phyloP scores from a whole-genome alignment of 2,888 invertebrate species.

The Rhingia rostrata region DNA sequence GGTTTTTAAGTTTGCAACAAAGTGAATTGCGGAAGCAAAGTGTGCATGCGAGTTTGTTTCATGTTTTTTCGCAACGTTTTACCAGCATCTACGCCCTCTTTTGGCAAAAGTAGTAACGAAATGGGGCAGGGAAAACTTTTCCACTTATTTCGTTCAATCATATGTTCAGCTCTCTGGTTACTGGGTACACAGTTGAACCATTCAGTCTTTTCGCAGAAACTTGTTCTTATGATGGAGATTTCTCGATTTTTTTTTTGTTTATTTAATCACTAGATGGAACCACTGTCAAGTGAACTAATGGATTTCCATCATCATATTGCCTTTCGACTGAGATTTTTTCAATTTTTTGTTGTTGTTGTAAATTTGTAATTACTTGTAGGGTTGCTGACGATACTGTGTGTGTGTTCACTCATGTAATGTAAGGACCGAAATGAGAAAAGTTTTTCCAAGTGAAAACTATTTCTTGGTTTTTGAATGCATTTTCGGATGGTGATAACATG shows the following conservation, averaged over 20 bases:
- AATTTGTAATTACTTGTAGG: background rate
- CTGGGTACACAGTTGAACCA: conserved; percentile 45
- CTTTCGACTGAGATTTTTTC: conserved; percentile 48
- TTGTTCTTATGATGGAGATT: background rate
- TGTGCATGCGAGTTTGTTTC: background rate
- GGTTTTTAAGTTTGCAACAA: conserved; percentile 68
- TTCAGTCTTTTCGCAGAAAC: conserved; percentile 39
- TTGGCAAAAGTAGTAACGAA: background rate
- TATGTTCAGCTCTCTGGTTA: conserved; percentile 53
- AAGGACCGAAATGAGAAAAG: too few species aligned
- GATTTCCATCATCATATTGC: conserved; percentile 51
- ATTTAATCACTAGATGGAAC: conserved; percentile 23
- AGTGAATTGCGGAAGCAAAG: conserved; percentile 43
- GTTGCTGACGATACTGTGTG: too few species aligned
- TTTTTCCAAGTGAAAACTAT: too few species aligned
- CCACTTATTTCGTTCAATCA: conserved; percentile 68
- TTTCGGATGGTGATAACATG: too few species aligned
- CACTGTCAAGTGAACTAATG: conserved; percentile 54
- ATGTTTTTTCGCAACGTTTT: background rate
- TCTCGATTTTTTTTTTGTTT: conserved; percentile 2
- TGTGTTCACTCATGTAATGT: too few species aligned
- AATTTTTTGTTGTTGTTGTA: conserved; percentile 33
- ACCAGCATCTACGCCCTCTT: background rate
- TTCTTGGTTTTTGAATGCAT: too few species aligned
- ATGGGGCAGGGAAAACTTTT: conserved; percentile 49